Evolutionary conservation across 2,888 invertebrate genomes (phyloP), one percentile per base, ranked within the genome.

Genomic region (Embidobia sp.): DNA sequence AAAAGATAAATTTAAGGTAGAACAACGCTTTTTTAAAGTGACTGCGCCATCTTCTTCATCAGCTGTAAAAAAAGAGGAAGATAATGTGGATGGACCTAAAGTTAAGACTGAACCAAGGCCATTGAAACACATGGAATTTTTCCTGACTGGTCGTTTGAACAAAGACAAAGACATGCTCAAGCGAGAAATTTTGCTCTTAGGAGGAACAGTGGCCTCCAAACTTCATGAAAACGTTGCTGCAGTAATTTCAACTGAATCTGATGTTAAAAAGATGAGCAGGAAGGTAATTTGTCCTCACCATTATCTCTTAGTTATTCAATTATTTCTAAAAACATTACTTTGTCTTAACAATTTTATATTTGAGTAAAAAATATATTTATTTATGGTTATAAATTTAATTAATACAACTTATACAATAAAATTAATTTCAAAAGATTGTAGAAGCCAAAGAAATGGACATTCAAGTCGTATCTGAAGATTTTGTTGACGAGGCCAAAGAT

Each of bases 401-500:
- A n/a, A n/a, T n/a, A n/a, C n/a, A n/a, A n/a, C n/a, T n/a, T n/a
- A n/a, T n/a, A n/a, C 2, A 26, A 15, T 11, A 49, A 48, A 13
- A 13, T 46, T 51, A 33, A 13, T 40, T 16, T 22, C n/a, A 1
- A 33, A 76, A 77, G 77, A 94, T 97, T 89, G 84, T 90, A 15
- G 92, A 93, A 66, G 95, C 94, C 0, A 90, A 94, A 86, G 90
- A 91, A 0, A 88, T 91, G 3, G 93, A 95, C 76, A 92, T 98
- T 81, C 96, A 96, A 89, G 94, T 98, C 1, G 93, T 98, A 1
- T 93, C 95, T 5, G 93, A 94, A 82, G 93, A 93, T 37, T 96
- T 95, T 86, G 86, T 98, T 0, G 93, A 95, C 72, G 91, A 93
- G 75, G 93, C 92, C 11, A 90, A 92, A 55, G 90, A 91, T 16